A percentile compares a stretch with the other conserved stretches of the same genome.
Evolutionary conservation across 2,888 invertebrate species (phyloP).

Genomic region (Noctuana brunneofusca): DNA sequence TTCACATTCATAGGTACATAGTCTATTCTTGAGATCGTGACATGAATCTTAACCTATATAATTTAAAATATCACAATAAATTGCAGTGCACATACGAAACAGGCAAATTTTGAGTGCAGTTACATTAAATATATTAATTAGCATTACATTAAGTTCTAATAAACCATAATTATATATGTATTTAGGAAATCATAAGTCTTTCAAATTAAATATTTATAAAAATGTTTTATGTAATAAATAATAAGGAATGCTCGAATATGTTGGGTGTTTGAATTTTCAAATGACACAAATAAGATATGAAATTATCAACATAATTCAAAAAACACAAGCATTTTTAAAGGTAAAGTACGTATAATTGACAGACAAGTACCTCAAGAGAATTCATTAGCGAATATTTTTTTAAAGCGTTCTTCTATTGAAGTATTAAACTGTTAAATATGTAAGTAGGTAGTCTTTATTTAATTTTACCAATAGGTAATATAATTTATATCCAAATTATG

Average conservation of each 20-base stretch:
- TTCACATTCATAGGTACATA: conserved; percentile 76
- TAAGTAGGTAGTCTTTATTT: too few species aligned
- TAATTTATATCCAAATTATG: too few species aligned
- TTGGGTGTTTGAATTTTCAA: background rate
- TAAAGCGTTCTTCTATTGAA: background rate
- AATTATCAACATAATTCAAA: background rate
- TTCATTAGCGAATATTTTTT: conserved; percentile 46
- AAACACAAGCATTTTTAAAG: conserved; percentile 2
- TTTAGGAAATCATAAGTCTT: background rate
- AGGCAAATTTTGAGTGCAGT: conserved; percentile 83
- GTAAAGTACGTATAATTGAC: conserved; percentile 22
- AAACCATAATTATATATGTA: conserved; percentile 54
- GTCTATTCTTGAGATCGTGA: conserved; percentile 73
- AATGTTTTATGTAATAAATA: background rate
- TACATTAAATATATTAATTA: conserved; percentile 71
- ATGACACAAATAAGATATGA: background rate
- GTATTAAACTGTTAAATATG: too few species aligned
- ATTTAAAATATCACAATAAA: conserved; percentile 84
- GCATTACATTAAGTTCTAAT: conserved; percentile 64
- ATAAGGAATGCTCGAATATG: background rate
- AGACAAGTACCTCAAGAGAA: conserved; percentile 38
- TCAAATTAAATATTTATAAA: background rate
- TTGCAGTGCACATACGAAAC: conserved; percentile 83
- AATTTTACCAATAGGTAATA: too few species aligned
- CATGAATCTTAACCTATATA: conserved; percentile 78